Evolutionary conservation across 2,888 invertebrate genomes (phyloP).

Genomic region (Cosmopolites sordidus): DNA sequence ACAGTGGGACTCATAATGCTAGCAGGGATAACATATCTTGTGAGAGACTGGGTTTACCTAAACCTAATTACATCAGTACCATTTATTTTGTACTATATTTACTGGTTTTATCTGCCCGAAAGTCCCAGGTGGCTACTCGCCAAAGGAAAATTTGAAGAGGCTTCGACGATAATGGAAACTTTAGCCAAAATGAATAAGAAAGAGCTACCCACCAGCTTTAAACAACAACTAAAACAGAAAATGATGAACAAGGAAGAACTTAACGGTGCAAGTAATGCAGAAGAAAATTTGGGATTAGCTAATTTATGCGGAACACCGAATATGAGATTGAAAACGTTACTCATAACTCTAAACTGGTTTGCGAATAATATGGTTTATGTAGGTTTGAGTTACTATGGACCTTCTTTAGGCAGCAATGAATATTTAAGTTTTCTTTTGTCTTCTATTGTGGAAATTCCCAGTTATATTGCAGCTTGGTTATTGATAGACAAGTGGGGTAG

Average conservation of each 20-base stretch:
- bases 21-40: constrained; percentile 77
- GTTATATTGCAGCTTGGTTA: constrained; percentile 82
- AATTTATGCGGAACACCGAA: constrained; percentile 78
- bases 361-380: constrained; percentile 91
- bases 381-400: constrained; percentile 87
- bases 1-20: constrained; percentile 80
- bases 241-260: constrained; percentile 59
- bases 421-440: constrained; percentile 86
- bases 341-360: constrained; percentile 87
- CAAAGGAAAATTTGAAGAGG: constrained; percentile 72
- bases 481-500: constrained; percentile 86
- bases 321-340: constrained; percentile 79
- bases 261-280: constrained; percentile 53
- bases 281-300: constrained; percentile 38
- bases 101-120: constrained; percentile 84
- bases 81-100: constrained; percentile 77
- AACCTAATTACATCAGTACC: constrained; percentile 80
- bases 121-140: constrained; percentile 89
- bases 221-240: constrained; percentile 66
- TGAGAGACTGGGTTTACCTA: constrained; percentile 79
- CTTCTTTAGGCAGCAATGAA: constrained; percentile 80
- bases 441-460: constrained; percentile 83
- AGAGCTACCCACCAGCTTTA: constrained; percentile 68
- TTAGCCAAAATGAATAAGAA: constrained; percentile 76
- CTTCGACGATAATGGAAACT: constrained; percentile 69